Evolutionary conservation across 2,113 vertebrate species (phyloP).

Genomic region (Mastomys natalensis): DNA sequence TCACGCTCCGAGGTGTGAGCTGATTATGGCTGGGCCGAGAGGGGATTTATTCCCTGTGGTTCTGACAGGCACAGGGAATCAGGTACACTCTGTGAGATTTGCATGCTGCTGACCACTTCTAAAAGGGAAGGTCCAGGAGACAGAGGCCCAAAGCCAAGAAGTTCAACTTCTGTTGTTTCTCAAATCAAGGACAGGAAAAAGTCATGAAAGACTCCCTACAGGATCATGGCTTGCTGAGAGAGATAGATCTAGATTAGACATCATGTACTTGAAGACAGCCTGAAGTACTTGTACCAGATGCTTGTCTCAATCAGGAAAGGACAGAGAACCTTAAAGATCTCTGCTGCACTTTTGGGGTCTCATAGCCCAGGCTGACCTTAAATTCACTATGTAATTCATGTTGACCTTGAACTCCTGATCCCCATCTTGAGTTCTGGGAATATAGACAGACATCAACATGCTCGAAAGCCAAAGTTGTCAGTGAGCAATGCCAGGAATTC

Average conservation of each 20-base stretch:
- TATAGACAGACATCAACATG: no score
- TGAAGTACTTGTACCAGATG: not conserved
- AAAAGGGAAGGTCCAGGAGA: not conserved
- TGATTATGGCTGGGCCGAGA: constrained; percentile 67
- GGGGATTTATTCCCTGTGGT: constrained; percentile 69
- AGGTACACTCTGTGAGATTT: constrained; percentile 17
- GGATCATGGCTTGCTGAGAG: not conserved
- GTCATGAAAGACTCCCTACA: not conserved
- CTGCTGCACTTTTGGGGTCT: not conserved
- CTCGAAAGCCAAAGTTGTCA: not conserved
- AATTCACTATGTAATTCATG: not conserved
- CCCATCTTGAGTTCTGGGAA: no score
- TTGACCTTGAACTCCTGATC: not conserved
- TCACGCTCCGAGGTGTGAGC: constrained; percentile 73
- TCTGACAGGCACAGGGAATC: constrained; percentile 46
- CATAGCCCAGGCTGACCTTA: not conserved
- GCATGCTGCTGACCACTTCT: constrained; percentile 43
- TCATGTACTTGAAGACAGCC: not conserved
- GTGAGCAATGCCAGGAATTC: not conserved
- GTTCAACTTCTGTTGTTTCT: not conserved
- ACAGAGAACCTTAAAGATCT: not conserved
- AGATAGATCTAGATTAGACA: not conserved
- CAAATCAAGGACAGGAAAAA: constrained; percentile 17
- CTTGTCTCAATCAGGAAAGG: not conserved
- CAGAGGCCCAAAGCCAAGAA: not conserved